Evolutionary conservation across 1,140 invertebrate species (phyloP), one percentile per base, ranked within the genome.

Genomic region (Pemphigus obesinymphae): DNA sequence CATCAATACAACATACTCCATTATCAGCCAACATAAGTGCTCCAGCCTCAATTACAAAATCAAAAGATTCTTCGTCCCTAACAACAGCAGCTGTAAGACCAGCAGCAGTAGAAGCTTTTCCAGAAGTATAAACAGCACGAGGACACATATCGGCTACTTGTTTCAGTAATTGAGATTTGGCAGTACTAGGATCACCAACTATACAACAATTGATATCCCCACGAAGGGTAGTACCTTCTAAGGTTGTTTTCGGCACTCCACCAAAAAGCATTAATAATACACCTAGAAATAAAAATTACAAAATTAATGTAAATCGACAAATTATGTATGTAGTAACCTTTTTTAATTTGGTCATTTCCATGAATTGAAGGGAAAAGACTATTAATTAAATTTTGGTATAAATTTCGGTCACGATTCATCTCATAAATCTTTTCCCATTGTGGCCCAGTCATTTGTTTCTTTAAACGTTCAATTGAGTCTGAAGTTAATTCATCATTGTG

Each of bases 1-100:
- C 98, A 87, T 99, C 98, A 84, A 99, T 99, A 87, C 98, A 99
- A 87, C 98, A 99, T 40, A 99, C 95, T 20, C 98, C 98, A 88
- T 99, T 99, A 87, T 99, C 98, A 0, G 98, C 98, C 84, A 99
- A 90, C 97, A 99, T 99, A 5, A 99, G 88, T 6, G 98, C 98
- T 58, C 98, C 98, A 29, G 98, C 98, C 90, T 99, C 98, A 82
- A 99, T 99, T 2, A 99, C 98, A 89, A 99, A 99, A 88, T 99
- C 98, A 80, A 94, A 93, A 8, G 96, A 96, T 87, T 99, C 98
- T 87, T 99, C 97, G 86, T 99, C 98, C 87, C 93, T 90, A 0
- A 99, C 97, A 26, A 99, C 97, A 68, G 97, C 98, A 15, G 98
- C 98, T 0, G 98, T 99, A 23, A 99, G 90, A 92, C 98, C 98